Evolutionary conservation across 2,113 vertebrate species (phyloP), one percentile per base, ranked within the genome.

Genomic region (Perognathus longimembris): DNA sequence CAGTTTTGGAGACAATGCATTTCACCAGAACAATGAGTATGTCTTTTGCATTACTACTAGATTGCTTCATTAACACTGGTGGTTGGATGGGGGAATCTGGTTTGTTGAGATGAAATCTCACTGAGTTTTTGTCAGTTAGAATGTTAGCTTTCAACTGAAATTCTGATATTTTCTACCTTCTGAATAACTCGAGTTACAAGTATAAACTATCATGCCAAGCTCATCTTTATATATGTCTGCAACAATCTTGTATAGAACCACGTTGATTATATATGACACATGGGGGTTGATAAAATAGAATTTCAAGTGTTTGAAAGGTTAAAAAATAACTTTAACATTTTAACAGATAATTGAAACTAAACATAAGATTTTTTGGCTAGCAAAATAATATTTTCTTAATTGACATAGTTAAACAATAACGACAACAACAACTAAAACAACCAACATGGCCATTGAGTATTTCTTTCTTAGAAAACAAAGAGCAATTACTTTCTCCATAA

Each of bases 391-490:
- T 80, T 84, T 59, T 36, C 77, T 93, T 3, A 67, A 28, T 88
- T 87, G 40, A 61, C 73, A 57, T 54, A 36, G 78, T 54, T 54
- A 54, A 54, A 54, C 50, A n/a, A n/a, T n/a, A n/a, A 18, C 17
- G 50, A 54, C 14, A 54, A 54, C 50, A 14, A 54, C 50, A 54
- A 17, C 11, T 17, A 18, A 54, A 17, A 54, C 50, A 54, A 54
- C 1, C 12, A 54, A 74, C 42, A 82, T 63, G 89, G 30, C 30
- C 66, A 79, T 40, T 95, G 79, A 84, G 36, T 32, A 66, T 75
- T 93, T 84, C 80, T 34, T 32, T 57, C 0, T 42, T 36, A 95
- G 50, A 93, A 14, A 88, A 64, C 93, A 80, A 87, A 90, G 63
- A 76, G 66, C 45, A 90, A 73, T 80, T 20, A 3, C 88, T 45